A percentile compares a stretch with the other conserved stretches of the same genome.
Evolutionary conservation across 1,140 invertebrate genomes (phyloP).

Genomic region (Scaptomyza graminum): DNA sequence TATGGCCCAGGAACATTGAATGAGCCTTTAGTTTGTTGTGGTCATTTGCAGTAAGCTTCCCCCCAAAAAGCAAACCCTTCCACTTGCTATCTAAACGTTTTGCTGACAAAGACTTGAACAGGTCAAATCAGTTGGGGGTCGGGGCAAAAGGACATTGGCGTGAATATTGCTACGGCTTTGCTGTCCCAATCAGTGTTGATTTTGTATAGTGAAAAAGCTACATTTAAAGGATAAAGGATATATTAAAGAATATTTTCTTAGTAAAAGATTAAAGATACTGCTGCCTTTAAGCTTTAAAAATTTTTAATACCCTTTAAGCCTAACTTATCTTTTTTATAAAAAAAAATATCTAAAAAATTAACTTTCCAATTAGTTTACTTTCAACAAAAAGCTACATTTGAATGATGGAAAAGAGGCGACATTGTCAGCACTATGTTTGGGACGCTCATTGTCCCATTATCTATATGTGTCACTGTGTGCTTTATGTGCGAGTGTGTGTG

Average conservation of each 20-base stretch:
- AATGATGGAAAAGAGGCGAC: neutral
- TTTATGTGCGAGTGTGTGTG: slow-evolving; percentile 11
- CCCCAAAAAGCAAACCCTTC: neutral
- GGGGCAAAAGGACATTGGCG: slow-evolving; percentile 8
- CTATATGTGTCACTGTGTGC: too few species aligned
- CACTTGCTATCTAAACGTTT: slow-evolving; percentile 21
- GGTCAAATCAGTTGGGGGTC: slow-evolving; percentile 27
- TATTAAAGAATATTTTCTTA: too few species aligned
- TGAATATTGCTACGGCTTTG: slow-evolving; percentile 23
- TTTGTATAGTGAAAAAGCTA: neutral
- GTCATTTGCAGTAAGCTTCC: slow-evolving; percentile 49
- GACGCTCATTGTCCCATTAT: slow-evolving; percentile 1
- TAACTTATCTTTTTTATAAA: too few species aligned
- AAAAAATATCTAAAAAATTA: too few species aligned
- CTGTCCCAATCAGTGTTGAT: neutral
- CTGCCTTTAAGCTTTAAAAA: too few species aligned
- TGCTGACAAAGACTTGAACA: slow-evolving; percentile 66
- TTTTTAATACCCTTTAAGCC: too few species aligned
- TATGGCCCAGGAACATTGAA: slow-evolving; percentile 44
- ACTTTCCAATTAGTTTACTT: too few species aligned
- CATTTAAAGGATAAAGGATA: neutral
- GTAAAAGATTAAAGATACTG: too few species aligned
- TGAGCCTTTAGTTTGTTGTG: slow-evolving; percentile 58
- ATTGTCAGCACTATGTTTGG: neutral
- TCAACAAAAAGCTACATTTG: too few species aligned